phyloP scores from a whole-genome alignment of 2,113 vertebrate genomes.

The Nesogale talazaci region DNA sequence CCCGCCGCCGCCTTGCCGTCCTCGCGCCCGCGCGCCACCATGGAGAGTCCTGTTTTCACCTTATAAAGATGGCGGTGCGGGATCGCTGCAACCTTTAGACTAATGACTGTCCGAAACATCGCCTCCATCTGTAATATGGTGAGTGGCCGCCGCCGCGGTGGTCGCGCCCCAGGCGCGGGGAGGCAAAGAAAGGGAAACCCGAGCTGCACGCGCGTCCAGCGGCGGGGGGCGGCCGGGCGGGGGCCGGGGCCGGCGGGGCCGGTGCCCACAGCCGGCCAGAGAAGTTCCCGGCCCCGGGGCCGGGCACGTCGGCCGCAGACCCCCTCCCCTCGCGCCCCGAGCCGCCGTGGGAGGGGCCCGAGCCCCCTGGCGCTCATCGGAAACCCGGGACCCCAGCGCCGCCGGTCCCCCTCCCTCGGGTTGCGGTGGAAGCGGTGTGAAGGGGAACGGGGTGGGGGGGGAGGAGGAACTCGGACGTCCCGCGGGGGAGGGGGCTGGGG shows the following conservation, averaged over 20 bases:
- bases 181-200: conserved; percentile 71
- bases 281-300: conserved; percentile 39
- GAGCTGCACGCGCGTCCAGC: conserved; percentile 37
- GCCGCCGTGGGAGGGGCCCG: conserved; percentile 6
- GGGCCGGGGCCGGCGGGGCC: background rate
- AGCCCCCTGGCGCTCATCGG: background rate
- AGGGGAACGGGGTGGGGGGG: background rate
- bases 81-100: conserved; percentile 94
- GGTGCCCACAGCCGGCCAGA: background rate
- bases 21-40: conserved; percentile 83
- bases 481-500: background rate
- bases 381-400: background rate
- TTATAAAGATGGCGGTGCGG: conserved; percentile 94
- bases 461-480: conserved; percentile 45
- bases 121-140: conserved; percentile 99
- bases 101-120: conserved; percentile 99
- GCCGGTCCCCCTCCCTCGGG: conserved; percentile 45
- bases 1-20: conserved; percentile 63
- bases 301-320: conserved; percentile 11
- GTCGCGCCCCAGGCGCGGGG: conserved; percentile 29
- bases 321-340: background rate
- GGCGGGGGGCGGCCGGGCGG: background rate
- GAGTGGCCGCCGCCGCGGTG: conserved; percentile 85
- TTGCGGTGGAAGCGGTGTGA: background rate
- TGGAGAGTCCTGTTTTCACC: conserved; percentile 87